These are phyloP conservation scores for Vidua chalybeata DNA, from an alignment of 2,113 vertebrate genomes.

Conservation along the genomic window DNA sequence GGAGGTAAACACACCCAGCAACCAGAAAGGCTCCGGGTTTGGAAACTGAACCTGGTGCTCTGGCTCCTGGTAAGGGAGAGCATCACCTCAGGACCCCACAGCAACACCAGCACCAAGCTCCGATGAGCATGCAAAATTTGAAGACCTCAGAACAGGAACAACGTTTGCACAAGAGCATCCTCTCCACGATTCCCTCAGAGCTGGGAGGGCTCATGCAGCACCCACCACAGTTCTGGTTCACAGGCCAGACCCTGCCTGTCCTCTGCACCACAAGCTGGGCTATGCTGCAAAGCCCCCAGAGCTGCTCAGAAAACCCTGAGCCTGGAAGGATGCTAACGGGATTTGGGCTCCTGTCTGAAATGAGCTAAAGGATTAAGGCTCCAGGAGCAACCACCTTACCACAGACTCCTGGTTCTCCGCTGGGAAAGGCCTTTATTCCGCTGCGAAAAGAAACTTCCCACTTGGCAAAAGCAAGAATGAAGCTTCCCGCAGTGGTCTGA, in stretches of 20 bases:
- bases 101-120: background rate
- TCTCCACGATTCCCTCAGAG: accelerated
- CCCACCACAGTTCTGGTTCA: accelerated
- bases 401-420: background rate
- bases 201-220: accelerated
- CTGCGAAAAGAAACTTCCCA: background rate
- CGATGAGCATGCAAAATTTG: accelerated
- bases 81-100: background rate
- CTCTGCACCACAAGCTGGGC: background rate
- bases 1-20: background rate
- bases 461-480: conserved; percentile 24
- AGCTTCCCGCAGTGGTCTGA: conserved; percentile 21
- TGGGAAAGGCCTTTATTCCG: background rate
- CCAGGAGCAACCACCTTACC: background rate
- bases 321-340: background rate
- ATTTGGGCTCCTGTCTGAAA: background rate
- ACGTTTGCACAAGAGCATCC: background rate
- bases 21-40: background rate
- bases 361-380: background rate
- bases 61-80: background rate
- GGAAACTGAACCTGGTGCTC: background rate
- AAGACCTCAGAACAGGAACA: background rate
- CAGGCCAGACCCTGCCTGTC: background rate
- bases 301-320: background rate
- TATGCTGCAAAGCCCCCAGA: background rate